Percentiles rank a stretch among this genome's conserved stretches.
Evolutionary conservation across 1,140 invertebrate species (phyloP).

Genomic region (Vollenhovia emeryi): DNA sequence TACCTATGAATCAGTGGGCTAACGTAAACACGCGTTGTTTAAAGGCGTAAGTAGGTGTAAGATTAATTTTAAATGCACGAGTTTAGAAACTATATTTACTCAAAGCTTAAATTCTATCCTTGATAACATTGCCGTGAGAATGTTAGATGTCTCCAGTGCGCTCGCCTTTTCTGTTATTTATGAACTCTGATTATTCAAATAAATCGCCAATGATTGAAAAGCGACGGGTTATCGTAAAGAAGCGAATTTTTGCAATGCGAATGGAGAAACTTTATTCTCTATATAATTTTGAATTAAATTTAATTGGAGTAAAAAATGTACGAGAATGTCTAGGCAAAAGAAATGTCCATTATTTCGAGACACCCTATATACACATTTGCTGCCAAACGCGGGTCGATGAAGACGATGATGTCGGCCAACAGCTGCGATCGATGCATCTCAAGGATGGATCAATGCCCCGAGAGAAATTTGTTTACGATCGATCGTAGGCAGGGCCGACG

Average conservation of each 20-base stretch:
- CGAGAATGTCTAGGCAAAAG: neutral
- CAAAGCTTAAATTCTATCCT: neutral
- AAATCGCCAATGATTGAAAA: neutral
- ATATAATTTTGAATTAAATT: neutral
- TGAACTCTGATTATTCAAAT: neutral
- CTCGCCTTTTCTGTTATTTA: neutral
- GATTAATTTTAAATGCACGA: slow-evolving; percentile 23
- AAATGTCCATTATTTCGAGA: neutral
- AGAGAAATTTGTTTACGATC: slow-evolving; percentile 65
- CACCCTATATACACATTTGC: neutral
- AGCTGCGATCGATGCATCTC: slow-evolving; percentile 36
- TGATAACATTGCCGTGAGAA: neutral
- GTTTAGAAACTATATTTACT: slow-evolving; percentile 24
- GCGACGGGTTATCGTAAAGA: neutral
- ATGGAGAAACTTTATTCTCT: neutral
- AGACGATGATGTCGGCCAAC: slow-evolving; percentile 17
- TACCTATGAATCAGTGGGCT: neutral
- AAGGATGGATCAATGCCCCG: slow-evolving; percentile 48
- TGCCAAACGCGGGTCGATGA: neutral
- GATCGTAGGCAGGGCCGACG: slow-evolving; percentile 5
- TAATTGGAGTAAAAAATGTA: neutral
- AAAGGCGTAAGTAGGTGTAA: neutral
- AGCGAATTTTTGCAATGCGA: neutral
- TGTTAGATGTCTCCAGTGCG: neutral
- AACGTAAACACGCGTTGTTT: neutral